These are phyloP conservation scores for Plecturocebus donacophilus DNA, from an alignment of 2,113 vertebrate genomes.

Conservation along the genomic window DNA sequence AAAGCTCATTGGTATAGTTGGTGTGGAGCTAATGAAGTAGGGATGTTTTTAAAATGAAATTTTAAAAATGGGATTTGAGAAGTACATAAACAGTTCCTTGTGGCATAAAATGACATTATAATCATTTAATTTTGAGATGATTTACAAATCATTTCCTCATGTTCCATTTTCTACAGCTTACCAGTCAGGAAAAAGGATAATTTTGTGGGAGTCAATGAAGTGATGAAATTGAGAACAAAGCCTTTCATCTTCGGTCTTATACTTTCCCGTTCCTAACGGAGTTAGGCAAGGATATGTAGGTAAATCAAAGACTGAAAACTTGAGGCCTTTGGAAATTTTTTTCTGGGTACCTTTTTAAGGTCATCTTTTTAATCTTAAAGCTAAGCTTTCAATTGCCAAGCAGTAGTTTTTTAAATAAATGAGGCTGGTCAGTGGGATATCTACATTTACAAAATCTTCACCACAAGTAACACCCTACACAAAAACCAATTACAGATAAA, in stretches of 20 bases:
- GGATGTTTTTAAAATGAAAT: conserved; percentile 52
- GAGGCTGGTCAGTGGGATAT: not conserved
- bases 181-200: not conserved
- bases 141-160: conserved; percentile 44
- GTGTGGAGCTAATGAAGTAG: conserved; percentile 39
- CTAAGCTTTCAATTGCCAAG: not conserved
- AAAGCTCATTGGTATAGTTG: not conserved
- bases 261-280: no score
- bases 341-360: not conserved
- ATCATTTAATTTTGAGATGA: conserved; percentile 57
- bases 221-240: not conserved
- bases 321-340: not conserved
- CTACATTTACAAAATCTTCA: not conserved
- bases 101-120: conserved; percentile 16
- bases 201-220: not conserved
- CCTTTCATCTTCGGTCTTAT: not conserved
- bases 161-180: not conserved
- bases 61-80: conserved; percentile 18
- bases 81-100: not conserved
- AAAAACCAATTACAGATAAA: not conserved
- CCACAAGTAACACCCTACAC: not conserved
- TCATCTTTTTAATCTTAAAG: not conserved
- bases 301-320: not conserved
- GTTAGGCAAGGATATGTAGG: not conserved
- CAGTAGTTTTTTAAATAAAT: not conserved